phyloP scores from a whole-genome alignment of 2,113 vertebrate genomes.

The Perccottus glenii region DNA sequence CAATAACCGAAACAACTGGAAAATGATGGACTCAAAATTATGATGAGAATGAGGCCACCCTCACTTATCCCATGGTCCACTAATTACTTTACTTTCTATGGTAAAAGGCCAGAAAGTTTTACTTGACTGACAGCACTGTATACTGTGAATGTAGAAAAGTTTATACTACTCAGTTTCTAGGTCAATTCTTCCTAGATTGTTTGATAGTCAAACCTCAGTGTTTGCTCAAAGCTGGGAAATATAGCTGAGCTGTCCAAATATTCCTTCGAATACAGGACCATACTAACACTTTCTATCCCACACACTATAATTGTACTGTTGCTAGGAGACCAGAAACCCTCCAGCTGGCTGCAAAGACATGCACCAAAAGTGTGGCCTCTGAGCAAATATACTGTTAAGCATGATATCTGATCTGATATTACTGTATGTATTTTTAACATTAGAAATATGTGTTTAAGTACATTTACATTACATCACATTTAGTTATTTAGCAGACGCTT shows the following conservation, averaged over 20 bases:
- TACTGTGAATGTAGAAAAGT: neutral
- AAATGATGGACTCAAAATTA: no score
- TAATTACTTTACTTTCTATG: no score
- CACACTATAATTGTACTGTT: constrained; percentile 30
- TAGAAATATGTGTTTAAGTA: no score
- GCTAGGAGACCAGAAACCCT: constrained; percentile 45
- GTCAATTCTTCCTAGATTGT: neutral
- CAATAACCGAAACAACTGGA: no score
- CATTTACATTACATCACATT: no score
- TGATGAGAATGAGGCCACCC: neutral
- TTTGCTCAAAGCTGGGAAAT: constrained; percentile 10
- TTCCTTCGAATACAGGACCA: neutral
- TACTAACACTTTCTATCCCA: constrained; percentile 1
- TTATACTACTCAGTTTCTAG: neutral
- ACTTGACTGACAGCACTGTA: constrained; percentile 2
- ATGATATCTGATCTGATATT: constrained; percentile 13
- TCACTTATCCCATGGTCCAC: neutral
- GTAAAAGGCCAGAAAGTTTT: no score
- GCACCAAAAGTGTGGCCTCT: constrained; percentile 17
- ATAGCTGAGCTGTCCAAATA: neutral
- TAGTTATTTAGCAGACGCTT: no score
- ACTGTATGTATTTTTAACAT: neutral
- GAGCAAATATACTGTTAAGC: constrained; percentile 6
- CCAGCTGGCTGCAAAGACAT: constrained; percentile 30
- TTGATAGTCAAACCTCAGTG: neutral